Evolutionary conservation across 1,140 invertebrate species (phyloP).

Genomic region (Bombus sylvicola): DNA sequence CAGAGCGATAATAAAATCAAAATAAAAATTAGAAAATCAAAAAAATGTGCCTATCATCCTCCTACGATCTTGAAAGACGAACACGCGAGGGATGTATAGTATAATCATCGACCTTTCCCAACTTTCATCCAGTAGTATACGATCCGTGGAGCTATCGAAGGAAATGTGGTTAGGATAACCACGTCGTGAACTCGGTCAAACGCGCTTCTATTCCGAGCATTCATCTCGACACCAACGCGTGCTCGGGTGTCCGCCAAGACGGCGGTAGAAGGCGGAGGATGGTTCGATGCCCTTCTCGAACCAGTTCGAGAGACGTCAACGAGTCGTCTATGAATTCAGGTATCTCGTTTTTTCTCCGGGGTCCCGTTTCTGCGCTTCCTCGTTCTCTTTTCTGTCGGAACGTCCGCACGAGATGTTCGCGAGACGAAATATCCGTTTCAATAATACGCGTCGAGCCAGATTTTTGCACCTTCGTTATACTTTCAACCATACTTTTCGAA

Average conservation of each 20-base stretch:
- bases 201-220: constrained; percentile 9
- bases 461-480: not conserved
- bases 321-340: constrained; percentile 39
- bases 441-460: not conserved
- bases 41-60: no score
- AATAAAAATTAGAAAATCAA: no score
- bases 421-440: not conserved
- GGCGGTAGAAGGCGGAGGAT: not conserved
- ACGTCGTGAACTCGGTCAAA: constrained; percentile 17
- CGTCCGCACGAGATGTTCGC: not conserved
- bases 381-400: not conserved
- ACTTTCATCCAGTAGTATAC: no score
- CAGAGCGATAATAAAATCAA: no score
- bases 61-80: no score
- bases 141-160: not conserved
- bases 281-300: constrained; percentile 43
- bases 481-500: no score
- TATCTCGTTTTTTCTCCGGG: constrained; percentile 13
- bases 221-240: constrained; percentile 18
- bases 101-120: no score
- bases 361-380: constrained; percentile 34
- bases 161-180: not conserved
- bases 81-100: no score
- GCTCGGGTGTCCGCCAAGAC: no score
- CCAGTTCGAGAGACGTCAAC: constrained; percentile 38